Evolutionary conservation across 64 coral and sea anemone species (phyloP).

Genomic region (Montipora sp.): DNA sequence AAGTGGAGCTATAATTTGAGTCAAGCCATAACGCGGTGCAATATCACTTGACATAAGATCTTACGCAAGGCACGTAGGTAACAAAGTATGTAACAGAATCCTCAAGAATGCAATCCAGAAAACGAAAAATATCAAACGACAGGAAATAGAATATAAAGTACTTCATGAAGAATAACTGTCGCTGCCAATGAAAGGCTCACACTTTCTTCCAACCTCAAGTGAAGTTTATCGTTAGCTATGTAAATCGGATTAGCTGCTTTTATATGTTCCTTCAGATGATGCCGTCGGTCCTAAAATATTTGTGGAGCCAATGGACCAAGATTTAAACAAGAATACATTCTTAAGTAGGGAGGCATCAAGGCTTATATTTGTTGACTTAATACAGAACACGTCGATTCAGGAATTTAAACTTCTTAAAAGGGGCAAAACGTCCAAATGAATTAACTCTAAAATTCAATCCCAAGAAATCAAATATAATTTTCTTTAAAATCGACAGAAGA

Average conservation of each 20-base stretch:
- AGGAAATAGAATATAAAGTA: not conserved
- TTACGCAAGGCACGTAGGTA: not conserved
- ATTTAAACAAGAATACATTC: not conserved
- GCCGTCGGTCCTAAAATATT: not conserved
- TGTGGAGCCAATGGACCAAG: not conserved
- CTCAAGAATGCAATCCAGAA: not conserved
- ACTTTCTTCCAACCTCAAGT: not conserved
- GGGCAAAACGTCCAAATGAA: not conserved
- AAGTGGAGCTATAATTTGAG: not conserved
- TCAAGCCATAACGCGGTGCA: not conserved
- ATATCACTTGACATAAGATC: not conserved
- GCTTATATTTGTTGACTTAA: too few relatives aligned
- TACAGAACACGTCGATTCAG: too few relatives aligned
- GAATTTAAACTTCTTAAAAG: not conserved
- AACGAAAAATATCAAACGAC: not conserved
- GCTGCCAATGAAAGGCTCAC: not conserved
- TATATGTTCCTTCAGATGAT: not conserved
- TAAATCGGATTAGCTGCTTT: not conserved
- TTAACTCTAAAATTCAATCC: not conserved
- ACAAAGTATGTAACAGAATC: not conserved
- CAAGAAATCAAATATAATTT: too few relatives aligned
- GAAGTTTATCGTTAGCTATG: not conserved
- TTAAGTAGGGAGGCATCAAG: not conserved
- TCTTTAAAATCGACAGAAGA: too few relatives aligned
- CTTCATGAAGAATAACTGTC: not conserved